A percentile compares a stretch with the other conserved stretches of the same genome.
Evolutionary conservation across 2,113 vertebrate genomes (phyloP).

Genomic region (Urocolius indicus): DNA sequence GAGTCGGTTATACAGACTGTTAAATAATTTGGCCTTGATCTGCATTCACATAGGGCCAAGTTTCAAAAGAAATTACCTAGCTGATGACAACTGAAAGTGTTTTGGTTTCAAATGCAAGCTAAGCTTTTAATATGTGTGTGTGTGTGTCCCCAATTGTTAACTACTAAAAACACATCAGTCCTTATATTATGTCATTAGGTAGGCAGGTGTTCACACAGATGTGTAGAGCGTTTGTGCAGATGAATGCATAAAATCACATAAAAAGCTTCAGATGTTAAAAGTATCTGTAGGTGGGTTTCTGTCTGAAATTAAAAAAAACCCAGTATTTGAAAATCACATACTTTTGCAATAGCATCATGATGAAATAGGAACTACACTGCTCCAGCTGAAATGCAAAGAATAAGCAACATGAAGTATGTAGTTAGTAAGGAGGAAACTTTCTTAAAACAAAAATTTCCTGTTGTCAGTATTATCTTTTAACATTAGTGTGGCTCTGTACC

Average conservation of each 20-base stretch:
- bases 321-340: neutral
- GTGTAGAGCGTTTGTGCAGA: neutral
- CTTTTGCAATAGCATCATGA: neutral
- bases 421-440: neutral
- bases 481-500: neutral
- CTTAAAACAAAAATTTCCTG: neutral
- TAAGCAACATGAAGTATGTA: neutral
- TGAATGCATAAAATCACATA: neutral
- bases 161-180: neutral
- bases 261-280: neutral
- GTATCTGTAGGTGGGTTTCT: neutral
- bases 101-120: neutral
- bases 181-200: neutral
- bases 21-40: neutral
- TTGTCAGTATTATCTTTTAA: neutral
- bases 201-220: neutral
- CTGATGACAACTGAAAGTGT: neutral
- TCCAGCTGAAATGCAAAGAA: neutral
- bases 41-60: neutral
- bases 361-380: neutral
- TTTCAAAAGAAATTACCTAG: slow-evolving; percentile 10
- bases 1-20: slow-evolving; percentile 55
- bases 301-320: neutral
- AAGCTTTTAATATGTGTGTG: too few species aligned
- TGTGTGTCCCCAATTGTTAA: neutral